These are phyloP conservation scores for Peromyscus melanophrys DNA, from an alignment of 2,797 vertebrate genomes.

Conservation along the genomic window DNA sequence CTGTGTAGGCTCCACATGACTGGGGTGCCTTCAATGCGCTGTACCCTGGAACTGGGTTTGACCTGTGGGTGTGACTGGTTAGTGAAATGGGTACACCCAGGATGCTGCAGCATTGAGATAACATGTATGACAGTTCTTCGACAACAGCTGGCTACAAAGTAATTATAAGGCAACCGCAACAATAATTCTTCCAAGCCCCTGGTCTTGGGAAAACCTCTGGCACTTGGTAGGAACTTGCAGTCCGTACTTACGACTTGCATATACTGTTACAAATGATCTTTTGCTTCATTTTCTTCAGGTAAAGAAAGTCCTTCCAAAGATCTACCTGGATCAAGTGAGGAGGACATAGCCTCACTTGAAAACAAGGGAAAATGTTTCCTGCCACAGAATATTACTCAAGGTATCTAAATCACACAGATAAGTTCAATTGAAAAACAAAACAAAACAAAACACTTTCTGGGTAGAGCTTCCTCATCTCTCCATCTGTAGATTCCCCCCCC, in stretches of 20 bases:
- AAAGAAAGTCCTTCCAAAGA: slow-evolving; percentile 86
- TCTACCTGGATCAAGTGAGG: slow-evolving; percentile 47
- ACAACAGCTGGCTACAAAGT: neutral
- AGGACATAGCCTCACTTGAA: slow-evolving; percentile 62
- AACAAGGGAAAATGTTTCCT: slow-evolving; percentile 86
- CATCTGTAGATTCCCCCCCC: neutral
- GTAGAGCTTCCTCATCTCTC: neutral
- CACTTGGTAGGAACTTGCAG: neutral
- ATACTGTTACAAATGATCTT: neutral
- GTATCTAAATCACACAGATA: slow-evolving; percentile 71
- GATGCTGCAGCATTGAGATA: neutral
- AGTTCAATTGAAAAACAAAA: neutral
- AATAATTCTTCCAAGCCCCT: neutral
- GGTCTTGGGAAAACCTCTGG: neutral
- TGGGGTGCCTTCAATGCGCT: neutral
- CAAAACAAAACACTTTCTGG: neutral
- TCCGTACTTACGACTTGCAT: neutral
- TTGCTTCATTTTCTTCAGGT: slow-evolving; percentile 79
- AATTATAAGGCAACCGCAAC: neutral
- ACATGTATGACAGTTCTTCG: neutral
- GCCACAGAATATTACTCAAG: slow-evolving; percentile 86
- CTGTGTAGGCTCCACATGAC: neutral
- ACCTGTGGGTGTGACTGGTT: neutral
- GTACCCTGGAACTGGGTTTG: neutral
- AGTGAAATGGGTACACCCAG: neutral